phyloP scores from a whole-genome alignment of 53 echinoderm and acorn worm species.

The Stichopus horrens region DNA sequence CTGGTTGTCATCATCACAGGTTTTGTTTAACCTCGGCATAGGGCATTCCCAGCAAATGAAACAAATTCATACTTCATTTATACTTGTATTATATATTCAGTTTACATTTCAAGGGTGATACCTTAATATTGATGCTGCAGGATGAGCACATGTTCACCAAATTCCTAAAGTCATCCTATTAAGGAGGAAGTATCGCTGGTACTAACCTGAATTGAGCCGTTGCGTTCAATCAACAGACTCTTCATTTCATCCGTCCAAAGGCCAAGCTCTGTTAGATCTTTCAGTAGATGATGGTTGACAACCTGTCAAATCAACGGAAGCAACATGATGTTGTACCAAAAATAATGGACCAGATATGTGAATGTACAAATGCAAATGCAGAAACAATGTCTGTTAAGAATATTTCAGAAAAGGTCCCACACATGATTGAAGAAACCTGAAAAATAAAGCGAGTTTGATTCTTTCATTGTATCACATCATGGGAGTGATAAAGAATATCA shows the following conservation, averaged over 20 bases:
- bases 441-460: too few relatives aligned
- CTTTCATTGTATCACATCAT: too few relatives aligned
- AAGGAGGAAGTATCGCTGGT: background rate
- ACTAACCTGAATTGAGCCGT: slow-evolving; percentile 88
- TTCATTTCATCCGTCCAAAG: slow-evolving; percentile 95
- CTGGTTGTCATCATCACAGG: background rate
- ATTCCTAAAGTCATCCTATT: background rate
- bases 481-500: too few relatives aligned
- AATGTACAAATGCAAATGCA: too few relatives aligned
- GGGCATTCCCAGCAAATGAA: background rate
- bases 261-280: slow-evolving; percentile 87
- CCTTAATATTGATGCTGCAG: background rate
- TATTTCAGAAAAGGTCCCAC: too few relatives aligned
- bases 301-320: slow-evolving; percentile 53
- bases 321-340: too few relatives aligned
- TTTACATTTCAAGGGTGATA: too few relatives aligned
- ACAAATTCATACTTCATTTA: background rate
- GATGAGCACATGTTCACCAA: background rate
- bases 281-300: slow-evolving; percentile 93
- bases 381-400: too few relatives aligned
- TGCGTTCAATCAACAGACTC: slow-evolving; percentile 83
- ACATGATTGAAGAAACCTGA: too few relatives aligned
- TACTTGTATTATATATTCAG: too few relatives aligned
- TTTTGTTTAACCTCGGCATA: background rate
- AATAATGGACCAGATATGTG: too few relatives aligned